Conservation (phyloP, 2,797 vertebrate species). For the Bufotes viridis region DNA sequence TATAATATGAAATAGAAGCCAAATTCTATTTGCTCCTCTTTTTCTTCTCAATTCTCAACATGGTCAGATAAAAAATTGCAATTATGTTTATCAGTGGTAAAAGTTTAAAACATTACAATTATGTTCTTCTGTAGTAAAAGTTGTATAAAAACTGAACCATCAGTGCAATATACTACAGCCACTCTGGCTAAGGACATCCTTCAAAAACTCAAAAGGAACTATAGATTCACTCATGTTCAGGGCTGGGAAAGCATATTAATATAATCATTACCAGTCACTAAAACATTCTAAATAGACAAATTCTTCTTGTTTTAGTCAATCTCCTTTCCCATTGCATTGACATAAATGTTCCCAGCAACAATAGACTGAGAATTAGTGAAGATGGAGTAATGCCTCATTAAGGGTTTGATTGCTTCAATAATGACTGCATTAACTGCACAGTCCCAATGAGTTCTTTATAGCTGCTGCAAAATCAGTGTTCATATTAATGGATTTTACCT, state of each 20-base stretch:
- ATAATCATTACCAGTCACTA: conserved; percentile 36
- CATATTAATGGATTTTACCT: conserved; percentile 66
- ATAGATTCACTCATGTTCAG: not conserved
- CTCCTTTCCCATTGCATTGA: conserved; percentile 34
- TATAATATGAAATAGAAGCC: no score
- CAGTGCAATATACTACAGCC: not conserved
- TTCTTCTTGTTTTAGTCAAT: conserved; percentile 38
- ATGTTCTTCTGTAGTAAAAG: not conserved
- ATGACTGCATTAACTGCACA: conserved; percentile 74
- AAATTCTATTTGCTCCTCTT: no score
- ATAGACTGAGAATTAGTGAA: conserved; percentile 63
- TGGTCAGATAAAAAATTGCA: not conserved
- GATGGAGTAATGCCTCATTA: conserved; percentile 69
- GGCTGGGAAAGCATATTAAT: conserved; percentile 16
- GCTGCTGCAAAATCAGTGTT: conserved; percentile 72
- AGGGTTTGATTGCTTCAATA: conserved; percentile 72
- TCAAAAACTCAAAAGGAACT: not conserved
- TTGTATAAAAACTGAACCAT: not conserved
- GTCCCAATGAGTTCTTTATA: conserved; percentile 64
- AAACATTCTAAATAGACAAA: conserved; percentile 32
- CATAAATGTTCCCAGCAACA: conserved; percentile 64
- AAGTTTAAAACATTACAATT: not conserved
- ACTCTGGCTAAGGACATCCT: not conserved
- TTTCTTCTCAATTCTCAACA: not conserved
- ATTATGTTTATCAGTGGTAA: not conserved